phyloP scores from a whole-genome alignment of 2,888 invertebrate genomes.

The Lymantria dispar region DNA sequence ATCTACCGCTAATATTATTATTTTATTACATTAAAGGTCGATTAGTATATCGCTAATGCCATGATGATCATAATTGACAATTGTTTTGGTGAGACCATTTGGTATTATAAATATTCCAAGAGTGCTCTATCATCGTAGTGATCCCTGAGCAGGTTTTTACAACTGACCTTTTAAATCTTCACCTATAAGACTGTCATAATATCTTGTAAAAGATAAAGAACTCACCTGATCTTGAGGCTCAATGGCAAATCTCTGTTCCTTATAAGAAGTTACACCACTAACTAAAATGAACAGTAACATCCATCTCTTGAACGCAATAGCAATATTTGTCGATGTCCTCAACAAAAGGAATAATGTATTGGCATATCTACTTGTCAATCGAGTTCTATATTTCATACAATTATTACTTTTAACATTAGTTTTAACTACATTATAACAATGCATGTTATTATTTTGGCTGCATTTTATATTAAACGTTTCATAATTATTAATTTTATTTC shows the following conservation, averaged over 20 bases:
- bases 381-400: slow-evolving; percentile 24
- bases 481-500: slow-evolving; percentile 6
- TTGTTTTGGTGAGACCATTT: too few species aligned
- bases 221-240: slow-evolving; percentile 77
- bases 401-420: slow-evolving; percentile 11
- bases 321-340: slow-evolving; percentile 48
- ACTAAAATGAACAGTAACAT: slow-evolving; percentile 45
- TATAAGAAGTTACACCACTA: slow-evolving; percentile 51
- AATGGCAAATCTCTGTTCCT: slow-evolving; percentile 72
- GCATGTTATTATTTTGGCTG: slow-evolving; percentile 12
- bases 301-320: slow-evolving; percentile 43
- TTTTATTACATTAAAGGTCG: too few species aligned
- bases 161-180: too few species aligned
- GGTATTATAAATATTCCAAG: too few species aligned
- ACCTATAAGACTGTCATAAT: too few species aligned
- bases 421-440: slow-evolving; percentile 11
- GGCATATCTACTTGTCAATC: slow-evolving; percentile 61
- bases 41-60: too few species aligned
- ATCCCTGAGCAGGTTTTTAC: too few species aligned
- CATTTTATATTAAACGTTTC: slow-evolving; percentile 7
- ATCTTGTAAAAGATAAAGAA: neutral
- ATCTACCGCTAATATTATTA: too few species aligned
- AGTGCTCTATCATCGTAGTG: too few species aligned
- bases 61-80: too few species aligned
- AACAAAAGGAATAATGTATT: slow-evolving; percentile 69